Evolutionary conservation across 2,113 vertebrate species (phyloP).

Genomic region (Phalacrocorax pelagicus): DNA sequence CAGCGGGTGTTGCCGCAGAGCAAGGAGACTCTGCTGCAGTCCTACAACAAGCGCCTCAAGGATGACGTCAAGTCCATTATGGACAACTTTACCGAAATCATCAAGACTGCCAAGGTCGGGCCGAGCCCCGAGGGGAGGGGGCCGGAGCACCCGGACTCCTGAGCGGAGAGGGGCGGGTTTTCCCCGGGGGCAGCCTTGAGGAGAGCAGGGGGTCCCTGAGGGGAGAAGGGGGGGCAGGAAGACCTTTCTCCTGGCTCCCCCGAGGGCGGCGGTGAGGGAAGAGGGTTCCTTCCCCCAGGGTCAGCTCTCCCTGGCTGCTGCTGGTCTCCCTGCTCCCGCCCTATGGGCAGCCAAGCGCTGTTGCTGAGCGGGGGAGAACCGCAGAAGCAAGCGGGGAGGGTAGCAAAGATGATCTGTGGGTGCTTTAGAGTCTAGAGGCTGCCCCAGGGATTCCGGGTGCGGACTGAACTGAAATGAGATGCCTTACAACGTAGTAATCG

Average conservation of each 20-base stretch:
- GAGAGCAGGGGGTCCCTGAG: neutral
- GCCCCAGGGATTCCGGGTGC: neutral
- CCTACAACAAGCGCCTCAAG: slow-evolving; percentile 95
- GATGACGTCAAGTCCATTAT: slow-evolving; percentile 94
- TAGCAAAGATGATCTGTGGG: accelerated
- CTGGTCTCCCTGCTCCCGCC: neutral
- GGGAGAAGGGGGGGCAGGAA: too few species aligned
- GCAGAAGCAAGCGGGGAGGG: neutral
- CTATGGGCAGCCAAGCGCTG: accelerated
- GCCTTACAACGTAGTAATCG: accelerated
- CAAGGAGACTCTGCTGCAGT: slow-evolving; percentile 94
- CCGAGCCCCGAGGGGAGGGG: neutral
- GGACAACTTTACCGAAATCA: slow-evolving; percentile 96
- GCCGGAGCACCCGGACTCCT: accelerated
- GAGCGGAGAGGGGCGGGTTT: neutral
- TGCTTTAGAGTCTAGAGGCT: accelerated
- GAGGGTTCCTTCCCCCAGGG: too few species aligned
- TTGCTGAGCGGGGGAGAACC: neutral
- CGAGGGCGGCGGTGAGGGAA: too few species aligned
- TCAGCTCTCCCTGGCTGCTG: neutral
- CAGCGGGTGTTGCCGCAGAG: slow-evolving; percentile 89
- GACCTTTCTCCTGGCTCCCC: neutral
- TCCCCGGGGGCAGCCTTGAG: neutral
- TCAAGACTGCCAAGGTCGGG: slow-evolving; percentile 91
- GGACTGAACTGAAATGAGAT: neutral